Evolutionary conservation across 2,113 vertebrate genomes (phyloP).

Genomic region (Myotis lucifugus): DNA sequence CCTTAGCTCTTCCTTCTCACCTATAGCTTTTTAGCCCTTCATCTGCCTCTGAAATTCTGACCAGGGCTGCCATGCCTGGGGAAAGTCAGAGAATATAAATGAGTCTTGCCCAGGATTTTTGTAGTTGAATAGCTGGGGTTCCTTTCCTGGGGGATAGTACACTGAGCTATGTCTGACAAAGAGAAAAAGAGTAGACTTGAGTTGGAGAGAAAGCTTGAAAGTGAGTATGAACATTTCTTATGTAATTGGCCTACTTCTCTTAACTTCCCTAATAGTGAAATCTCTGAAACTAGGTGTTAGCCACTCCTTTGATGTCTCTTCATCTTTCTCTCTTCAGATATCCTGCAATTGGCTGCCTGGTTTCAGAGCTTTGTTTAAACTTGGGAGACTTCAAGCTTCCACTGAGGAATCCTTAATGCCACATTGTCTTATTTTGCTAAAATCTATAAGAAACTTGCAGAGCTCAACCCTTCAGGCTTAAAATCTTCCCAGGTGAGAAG

Average conservation of each 20-base stretch:
- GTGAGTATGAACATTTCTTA: slow-evolving; percentile 6
- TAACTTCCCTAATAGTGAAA: slow-evolving; percentile 32
- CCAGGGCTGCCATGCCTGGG: background rate
- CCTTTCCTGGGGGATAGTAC: slow-evolving; percentile 13
- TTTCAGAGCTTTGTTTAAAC: slow-evolving; percentile 48
- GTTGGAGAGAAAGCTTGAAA: slow-evolving; percentile 1
- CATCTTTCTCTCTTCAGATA: slow-evolving; percentile 44
- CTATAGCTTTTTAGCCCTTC: background rate
- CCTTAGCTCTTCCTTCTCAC: background rate
- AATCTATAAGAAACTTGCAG: background rate
- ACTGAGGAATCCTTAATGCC: slow-evolving; percentile 15
- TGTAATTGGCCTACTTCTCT: slow-evolving; percentile 54
- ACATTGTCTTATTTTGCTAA: slow-evolving; percentile 44
- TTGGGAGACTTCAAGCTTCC: slow-evolving; percentile 42
- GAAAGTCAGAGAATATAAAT: slow-evolving; percentile 30
- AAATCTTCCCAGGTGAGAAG: slow-evolving; percentile 23
- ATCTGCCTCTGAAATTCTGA: background rate
- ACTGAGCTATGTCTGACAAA: slow-evolving; percentile 23
- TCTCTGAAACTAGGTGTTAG: slow-evolving; percentile 45
- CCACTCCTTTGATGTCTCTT: slow-evolving; percentile 44
- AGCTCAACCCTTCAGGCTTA: background rate
- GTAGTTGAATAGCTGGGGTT: slow-evolving; percentile 18
- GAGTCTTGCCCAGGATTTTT: background rate
- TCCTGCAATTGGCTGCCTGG: slow-evolving; percentile 1
- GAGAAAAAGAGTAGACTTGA: background rate